Conservation (phyloP, 35 echinoderm and acorn worm genomes). For the Anneissia japonica region DNA sequence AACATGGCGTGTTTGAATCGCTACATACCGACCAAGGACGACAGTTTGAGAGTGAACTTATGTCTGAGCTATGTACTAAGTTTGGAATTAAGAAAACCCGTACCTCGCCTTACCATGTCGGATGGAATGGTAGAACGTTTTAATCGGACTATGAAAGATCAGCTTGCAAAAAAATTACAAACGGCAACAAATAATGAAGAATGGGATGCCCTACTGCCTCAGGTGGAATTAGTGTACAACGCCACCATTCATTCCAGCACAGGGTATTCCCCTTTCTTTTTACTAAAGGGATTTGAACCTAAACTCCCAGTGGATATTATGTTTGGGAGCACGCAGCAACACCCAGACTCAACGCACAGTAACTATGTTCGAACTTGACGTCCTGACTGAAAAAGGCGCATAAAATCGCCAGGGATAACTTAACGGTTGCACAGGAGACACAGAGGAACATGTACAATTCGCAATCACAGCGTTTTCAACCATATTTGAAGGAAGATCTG, state of each 20-base stretch:
- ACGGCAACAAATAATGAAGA: constrained; percentile 1
- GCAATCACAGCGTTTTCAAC: no score
- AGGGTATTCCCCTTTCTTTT: constrained; percentile 13
- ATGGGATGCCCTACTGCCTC: constrained; percentile 31
- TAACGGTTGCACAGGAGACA: no score
- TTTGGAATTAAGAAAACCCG: constrained; percentile 34
- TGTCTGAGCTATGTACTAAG: constrained; percentile 20
- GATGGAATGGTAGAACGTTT: constrained; percentile 13
- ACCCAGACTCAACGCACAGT: no score
- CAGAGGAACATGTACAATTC: no score
- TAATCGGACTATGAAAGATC: constrained; percentile 55
- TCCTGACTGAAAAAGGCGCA: no score
- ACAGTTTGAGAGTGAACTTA: not conserved
- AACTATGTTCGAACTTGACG: no score
- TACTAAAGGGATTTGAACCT: constrained; percentile 10
- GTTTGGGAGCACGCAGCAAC: not conserved
- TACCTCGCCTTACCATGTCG: constrained; percentile 10
- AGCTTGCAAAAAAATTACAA: constrained; percentile 3
- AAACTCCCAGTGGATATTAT: not conserved
- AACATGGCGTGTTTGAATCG: not conserved
- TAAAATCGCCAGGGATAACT: no score
- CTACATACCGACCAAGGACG: constrained; percentile 10
- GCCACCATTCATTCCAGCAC: constrained; percentile 49
- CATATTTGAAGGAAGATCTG: no score
- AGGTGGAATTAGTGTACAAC: constrained; percentile 57